Conservation (phyloP, 2,888 invertebrate genomes). For the Diabrotica balteata region DNA sequence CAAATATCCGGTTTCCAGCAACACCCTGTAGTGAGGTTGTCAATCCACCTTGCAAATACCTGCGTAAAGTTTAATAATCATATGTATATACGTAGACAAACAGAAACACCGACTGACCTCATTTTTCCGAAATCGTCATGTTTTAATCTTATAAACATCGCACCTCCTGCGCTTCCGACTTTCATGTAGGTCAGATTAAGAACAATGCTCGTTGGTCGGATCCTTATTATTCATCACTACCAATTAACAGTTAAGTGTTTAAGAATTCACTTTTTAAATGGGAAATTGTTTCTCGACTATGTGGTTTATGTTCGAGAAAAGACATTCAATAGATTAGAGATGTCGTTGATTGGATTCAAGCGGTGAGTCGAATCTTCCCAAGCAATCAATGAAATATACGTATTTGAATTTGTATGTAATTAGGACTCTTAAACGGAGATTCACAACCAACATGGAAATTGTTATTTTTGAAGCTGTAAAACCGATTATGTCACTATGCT, state of each 20-base stretch:
- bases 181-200: constrained; percentile 31
- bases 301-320: background rate
- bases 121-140: constrained; percentile 30
- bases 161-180: constrained; percentile 26
- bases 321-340: too few relatives aligned
- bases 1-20: too few relatives aligned
- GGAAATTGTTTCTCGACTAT: constrained; percentile 8
- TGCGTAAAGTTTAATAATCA: background rate
- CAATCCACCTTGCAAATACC: constrained; percentile 10
- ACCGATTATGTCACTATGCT: too few relatives aligned
- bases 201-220: constrained; percentile 29
- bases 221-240: constrained; percentile 20
- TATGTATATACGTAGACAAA: constrained; percentile 5
- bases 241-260: constrained; percentile 29
- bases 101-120: constrained; percentile 23
- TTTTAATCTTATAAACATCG: constrained; percentile 26
- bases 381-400: too few relatives aligned
- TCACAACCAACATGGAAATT: too few relatives aligned
- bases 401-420: too few relatives aligned
- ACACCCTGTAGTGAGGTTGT: background rate
- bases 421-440: too few relatives aligned
- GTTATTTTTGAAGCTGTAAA: too few relatives aligned
- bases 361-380: background rate
- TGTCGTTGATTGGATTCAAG: too few relatives aligned
- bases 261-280: constrained; percentile 35